Conservation (phyloP, 2,113 vertebrate genomes). For the Dasyprocta punctata region DNA sequence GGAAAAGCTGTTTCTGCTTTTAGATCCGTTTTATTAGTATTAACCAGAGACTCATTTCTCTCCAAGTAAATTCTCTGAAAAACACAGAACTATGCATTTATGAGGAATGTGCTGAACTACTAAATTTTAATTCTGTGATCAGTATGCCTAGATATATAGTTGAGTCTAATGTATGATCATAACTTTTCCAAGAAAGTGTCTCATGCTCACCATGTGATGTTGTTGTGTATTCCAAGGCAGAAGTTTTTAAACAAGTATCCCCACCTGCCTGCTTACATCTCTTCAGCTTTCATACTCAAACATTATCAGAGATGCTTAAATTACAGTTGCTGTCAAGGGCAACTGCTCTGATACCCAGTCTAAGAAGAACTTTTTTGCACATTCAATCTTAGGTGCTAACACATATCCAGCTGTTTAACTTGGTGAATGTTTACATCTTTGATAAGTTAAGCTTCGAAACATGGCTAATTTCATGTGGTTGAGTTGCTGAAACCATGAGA, state of each 20-base stretch:
- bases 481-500: background rate
- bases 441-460: background rate
- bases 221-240: background rate
- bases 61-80: conserved; percentile 55
- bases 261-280: background rate
- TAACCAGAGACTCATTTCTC: conserved; percentile 67
- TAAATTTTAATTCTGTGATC: conserved; percentile 58
- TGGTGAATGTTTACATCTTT: background rate
- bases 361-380: background rate
- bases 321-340: background rate
- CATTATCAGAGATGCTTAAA: background rate
- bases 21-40: conserved; percentile 52
- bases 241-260: background rate
- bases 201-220: background rate
- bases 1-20: conserved; percentile 41
- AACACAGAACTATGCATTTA: conserved; percentile 37
- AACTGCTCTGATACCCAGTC: background rate
- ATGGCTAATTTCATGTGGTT: background rate
- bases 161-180: conserved; percentile 49
- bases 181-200: background rate
- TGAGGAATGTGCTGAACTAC: conserved; percentile 64
- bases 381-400: background rate
- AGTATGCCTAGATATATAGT: background rate
- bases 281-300: background rate
- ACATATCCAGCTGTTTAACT: background rate